These are phyloP conservation scores for Pituophis catenifer DNA, from an alignment of 2,113 vertebrate species.

Conservation along the genomic window DNA sequence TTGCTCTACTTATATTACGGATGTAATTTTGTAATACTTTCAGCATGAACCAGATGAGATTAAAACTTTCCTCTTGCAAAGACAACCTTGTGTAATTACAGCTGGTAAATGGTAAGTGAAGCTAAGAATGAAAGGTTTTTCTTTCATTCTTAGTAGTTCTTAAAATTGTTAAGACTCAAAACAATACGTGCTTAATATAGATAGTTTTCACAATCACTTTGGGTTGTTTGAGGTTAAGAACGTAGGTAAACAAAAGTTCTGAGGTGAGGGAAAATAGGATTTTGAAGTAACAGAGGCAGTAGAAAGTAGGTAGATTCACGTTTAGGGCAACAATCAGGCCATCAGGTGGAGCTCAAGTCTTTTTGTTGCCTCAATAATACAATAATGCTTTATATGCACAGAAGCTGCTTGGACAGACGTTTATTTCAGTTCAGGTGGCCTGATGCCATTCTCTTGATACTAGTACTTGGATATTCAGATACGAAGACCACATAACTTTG, in stretches of 20 bases:
- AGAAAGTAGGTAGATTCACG: not conserved
- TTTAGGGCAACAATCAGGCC: not conserved
- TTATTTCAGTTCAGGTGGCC: not conserved
- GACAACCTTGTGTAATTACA: not conserved
- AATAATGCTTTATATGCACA: not conserved
- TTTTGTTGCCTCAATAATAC: not conserved
- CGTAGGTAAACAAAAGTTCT: not conserved
- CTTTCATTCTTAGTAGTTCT: slow-evolving; percentile 16
- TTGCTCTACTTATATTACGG: slow-evolving; percentile 45
- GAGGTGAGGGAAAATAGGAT: not conserved
- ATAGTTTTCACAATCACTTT: not conserved
- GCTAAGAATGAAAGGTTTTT: slow-evolving; percentile 30
- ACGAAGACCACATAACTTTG: not conserved
- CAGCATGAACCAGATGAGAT: not conserved
- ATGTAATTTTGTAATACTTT: slow-evolving; percentile 53
- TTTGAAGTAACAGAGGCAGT: not conserved
- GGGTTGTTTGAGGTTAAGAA: not conserved
- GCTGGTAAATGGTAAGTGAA: slow-evolving; percentile 52
- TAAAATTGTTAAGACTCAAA: not conserved
- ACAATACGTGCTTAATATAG: not conserved
- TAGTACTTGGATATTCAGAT: not conserved
- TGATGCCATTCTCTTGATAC: no score
- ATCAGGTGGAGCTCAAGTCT: not conserved
- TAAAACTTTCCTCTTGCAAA: slow-evolving; percentile 45
- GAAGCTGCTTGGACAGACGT: not conserved